Base-by-base conservation (phyloP, 2,888 invertebrate species). In the Acholoe squamosa region DNA sequence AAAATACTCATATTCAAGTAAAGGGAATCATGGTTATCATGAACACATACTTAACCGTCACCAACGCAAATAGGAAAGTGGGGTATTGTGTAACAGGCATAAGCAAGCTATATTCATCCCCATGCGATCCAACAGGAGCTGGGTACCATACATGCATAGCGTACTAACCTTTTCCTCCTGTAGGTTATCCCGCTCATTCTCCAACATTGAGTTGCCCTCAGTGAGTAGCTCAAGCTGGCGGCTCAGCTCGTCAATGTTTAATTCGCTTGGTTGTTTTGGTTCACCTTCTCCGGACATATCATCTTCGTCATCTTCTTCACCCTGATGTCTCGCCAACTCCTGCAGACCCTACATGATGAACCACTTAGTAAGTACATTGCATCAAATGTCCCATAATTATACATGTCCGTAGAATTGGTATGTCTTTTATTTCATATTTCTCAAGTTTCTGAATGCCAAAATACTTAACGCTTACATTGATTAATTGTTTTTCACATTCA, bases 181-280 rank as follows among this genome's bases (percentile, higher is more conserved):
- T 51, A 94, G 92, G 31, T 84, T 71, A 91, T 94, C 94, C 91
- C 94, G 89, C 90, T 94, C 94, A 51, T 92, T 90, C 91, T 91
- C 91, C 76, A 91, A 43, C 34, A 51, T 28, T 34, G 93, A 93
- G 92, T 94, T 94, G 71, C 93, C 93, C 16, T 93, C 92, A 54
- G 93, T 93, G 76, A 94, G 91, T 34, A 93, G 91, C 61, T 93
- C 93, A 84, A 94, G 92, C 91, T 94, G 92, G 34, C 91, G 92
- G 90, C 92, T 92, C 34, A 94, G 92, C 86, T 93, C 92, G 19
- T 93, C 92, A 56, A 93, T 92, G 89, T 93, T 93, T 43, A 91
- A 92, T 19, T 92, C 92, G 34, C 93, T 92, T 76, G 92, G 89
- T 43, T 89, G 84, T 61, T 80, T 51, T n/a, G 52, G 89, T 25